Base-by-base conservation (phyloP, 1,140 invertebrate species). In the Proctacanthus coquilletti region DNA sequence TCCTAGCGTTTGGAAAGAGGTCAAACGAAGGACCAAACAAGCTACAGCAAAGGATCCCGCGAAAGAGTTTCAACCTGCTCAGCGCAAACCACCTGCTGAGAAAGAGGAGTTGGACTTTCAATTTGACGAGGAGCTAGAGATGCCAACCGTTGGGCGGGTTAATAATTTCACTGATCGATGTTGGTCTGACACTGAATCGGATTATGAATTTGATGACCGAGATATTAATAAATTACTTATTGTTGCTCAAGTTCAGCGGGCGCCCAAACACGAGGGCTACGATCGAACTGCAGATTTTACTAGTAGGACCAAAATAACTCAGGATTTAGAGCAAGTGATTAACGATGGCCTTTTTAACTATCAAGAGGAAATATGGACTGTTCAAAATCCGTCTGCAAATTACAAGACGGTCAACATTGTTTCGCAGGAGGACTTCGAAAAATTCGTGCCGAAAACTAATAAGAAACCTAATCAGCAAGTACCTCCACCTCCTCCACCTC, bases 211-310 rank as follows among this genome's bases (percentile, higher is more conserved):
- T 40, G 82, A 82, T 44, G 94, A 98, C 64, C 71, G 78, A 45
- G 88, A 96, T 56, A 77, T 98, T 32, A 88, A 91, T 48, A 92
- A 97, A 60, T 70, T 98, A 40, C 67, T 98, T 11, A 97, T 98
- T 47, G 87, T 98, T 14, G 94, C 91, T 3, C 93, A 96, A 71
- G 77, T 72, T 41, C 65, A 41, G 46, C 63, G 75, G 40, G 61
- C 65, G 25, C 72, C 71, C 17, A 87, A 86, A 55, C 86, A 91
- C 51, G 86, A 92, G 55, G 85, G 85, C 5, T 77, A 87, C 53
- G 85, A 92, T 67, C 71, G 87, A 27, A 87, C 85, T 18, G 84
- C 82, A 5, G 83, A 88, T 47, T 86, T 73, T 71, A 77, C 71
- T 25, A 81, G 80, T 0, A 65, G 85, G 39, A 82, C 83, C 11